Base-by-base conservation (phyloP, 2,888 invertebrate species). In the Cepaea hortensis region DNA sequence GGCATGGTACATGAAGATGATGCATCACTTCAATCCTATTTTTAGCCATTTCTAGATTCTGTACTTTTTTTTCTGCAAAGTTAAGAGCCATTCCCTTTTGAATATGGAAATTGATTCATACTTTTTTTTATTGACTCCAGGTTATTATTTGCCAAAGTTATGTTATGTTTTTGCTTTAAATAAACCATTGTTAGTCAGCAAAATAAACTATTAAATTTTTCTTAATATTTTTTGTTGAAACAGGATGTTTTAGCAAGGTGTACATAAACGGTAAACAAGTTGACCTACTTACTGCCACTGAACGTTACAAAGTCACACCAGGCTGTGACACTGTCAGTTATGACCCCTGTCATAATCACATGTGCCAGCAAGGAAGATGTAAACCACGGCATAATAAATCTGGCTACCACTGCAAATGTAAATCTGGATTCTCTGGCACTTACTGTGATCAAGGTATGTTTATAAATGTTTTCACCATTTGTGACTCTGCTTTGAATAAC, bases 211-310 rank as follows among this genome's bases (percentile, higher is more conserved):
- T 35, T 35, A 35, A 0, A 35, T 35, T 35, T 35, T 35, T 68
- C 13, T 15, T 62, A 3, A 61, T 23, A 35, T 23, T 62, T 11
- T 79, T 79, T 55, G 11, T 9, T 1, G 62, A 35, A 62, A 7
- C 94, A 98, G 98, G 99, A 72, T 99, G 99, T 94, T 96, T 99
- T 95, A 97, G 97, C 92, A 97, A 98, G 93, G 97, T 99, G 84
- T 97, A 97, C 96, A 97, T 99, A 90, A 99, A 99, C 95, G 98
- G 97, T 94, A 98, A 98, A 93, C 96, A 97, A 88, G 97, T 98
- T 77, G 99, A 99, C 95, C 98, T 99, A 94, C 97, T 96, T 89
- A 97, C 97, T 94, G 97, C 98, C 0, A 90, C 90, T 65, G 92
- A 93, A 11, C 97, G 97, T 93, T 97, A 97, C 93, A 97, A 98